Conservation (phyloP, 53 echinoderm and acorn worm species). For the Apostichopus leukothele region DNA sequence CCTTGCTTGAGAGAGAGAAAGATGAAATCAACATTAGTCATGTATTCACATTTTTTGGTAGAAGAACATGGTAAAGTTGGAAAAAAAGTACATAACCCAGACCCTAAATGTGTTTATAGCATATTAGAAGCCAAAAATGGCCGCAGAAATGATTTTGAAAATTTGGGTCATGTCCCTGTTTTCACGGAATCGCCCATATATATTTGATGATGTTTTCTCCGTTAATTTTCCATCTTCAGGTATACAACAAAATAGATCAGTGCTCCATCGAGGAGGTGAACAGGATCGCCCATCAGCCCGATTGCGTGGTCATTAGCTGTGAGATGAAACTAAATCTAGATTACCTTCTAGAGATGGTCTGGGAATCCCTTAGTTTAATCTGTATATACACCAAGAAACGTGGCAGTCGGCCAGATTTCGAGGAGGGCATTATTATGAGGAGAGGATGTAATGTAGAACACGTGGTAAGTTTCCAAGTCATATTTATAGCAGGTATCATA, state of each 20-base stretch:
- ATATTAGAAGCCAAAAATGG: too few species aligned
- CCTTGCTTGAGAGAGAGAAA: too few species aligned
- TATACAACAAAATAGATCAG: slow-evolving; percentile 99
- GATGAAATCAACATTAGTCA: too few species aligned
- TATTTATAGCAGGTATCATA: too few species aligned
- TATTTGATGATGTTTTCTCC: too few species aligned
- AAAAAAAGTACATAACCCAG: too few species aligned
- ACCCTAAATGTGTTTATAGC: too few species aligned
- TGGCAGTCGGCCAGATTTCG: slow-evolving; percentile 90
- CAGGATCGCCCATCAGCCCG: slow-evolving; percentile 90
- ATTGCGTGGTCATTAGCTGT: slow-evolving; percentile 90
- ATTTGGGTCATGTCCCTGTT: too few species aligned
- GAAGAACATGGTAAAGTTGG: too few species aligned
- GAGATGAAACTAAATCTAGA: slow-evolving; percentile 98
- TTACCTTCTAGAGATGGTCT: slow-evolving; percentile 74
- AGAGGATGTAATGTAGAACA: slow-evolving; percentile 94
- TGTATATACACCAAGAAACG: slow-evolving; percentile 96
- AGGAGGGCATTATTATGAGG: slow-evolving; percentile 95
- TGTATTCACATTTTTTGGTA: too few species aligned
- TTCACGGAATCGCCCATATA: too few species aligned
- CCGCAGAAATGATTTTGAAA: too few species aligned
- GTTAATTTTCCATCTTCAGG: slow-evolving; percentile 51
- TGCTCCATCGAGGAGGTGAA: slow-evolving; percentile 95
- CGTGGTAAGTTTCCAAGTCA: slow-evolving; percentile 70
- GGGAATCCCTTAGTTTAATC: slow-evolving; percentile 86